Evolutionary conservation across 2,113 vertebrate species (phyloP).

Genomic region (Acinonyx jubatus): DNA sequence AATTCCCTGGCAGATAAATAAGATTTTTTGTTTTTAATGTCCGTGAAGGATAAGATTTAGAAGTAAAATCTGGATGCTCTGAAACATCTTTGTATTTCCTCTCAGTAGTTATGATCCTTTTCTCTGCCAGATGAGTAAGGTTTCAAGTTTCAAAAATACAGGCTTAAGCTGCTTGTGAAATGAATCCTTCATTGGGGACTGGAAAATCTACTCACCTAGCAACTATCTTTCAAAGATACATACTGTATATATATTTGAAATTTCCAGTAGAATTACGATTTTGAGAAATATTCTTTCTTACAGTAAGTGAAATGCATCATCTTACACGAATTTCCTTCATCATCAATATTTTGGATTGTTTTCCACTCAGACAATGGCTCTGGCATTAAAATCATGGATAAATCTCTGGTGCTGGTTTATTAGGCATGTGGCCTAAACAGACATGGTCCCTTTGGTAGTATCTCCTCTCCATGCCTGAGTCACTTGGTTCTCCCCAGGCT

Average conservation of each 20-base stretch:
- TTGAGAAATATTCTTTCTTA: constrained; percentile 18
- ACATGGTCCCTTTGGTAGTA: not conserved
- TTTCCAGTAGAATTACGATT: constrained; percentile 1
- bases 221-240: constrained; percentile 3
- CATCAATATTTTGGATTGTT: not conserved
- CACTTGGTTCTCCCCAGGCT: not conserved
- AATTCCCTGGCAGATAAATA: constrained; percentile 19
- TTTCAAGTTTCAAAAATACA: constrained; percentile 56
- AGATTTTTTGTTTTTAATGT: not conserved
- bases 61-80: not conserved
- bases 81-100: constrained; percentile 26
- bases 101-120: not conserved
- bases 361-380: not conserved
- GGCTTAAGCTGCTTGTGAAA: constrained; percentile 46
- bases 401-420: not conserved
- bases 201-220: constrained; percentile 44
- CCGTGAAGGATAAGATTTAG: not conserved
- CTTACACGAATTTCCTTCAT: not conserved
- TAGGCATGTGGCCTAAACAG: not conserved
- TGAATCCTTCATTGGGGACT: constrained; percentile 34
- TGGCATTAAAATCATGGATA: not conserved
- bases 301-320: not conserved
- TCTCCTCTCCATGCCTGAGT: not conserved
- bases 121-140: constrained; percentile 40
- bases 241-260: not conserved